Evolutionary conservation across 92 coral and sea anemone species (phyloP).

Genomic region (Pocillopora grandis): DNA sequence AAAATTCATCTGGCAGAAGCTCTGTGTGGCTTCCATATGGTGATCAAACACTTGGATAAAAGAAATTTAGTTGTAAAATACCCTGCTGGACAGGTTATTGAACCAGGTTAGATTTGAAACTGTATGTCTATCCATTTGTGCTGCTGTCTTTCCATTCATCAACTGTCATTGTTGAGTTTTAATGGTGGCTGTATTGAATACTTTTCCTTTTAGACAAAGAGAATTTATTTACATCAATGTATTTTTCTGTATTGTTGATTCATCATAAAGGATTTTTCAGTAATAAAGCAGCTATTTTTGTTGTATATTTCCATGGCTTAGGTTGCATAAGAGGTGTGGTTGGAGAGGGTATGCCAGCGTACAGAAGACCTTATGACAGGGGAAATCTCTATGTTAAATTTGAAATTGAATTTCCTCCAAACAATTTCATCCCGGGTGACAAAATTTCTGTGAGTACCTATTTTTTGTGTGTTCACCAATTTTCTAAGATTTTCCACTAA

Average conservation of each 20-base stretch:
- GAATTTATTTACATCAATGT: too few species aligned
- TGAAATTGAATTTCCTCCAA: constrained; percentile 86
- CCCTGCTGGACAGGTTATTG: constrained; percentile 88
- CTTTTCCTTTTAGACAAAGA: too few species aligned
- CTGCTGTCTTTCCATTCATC: too few species aligned
- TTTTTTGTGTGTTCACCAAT: background rate
- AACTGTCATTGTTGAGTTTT: too few species aligned
- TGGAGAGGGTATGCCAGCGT: constrained; percentile 95
- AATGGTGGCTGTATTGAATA: too few species aligned
- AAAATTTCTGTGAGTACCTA: constrained; percentile 71
- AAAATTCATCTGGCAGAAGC: constrained; percentile 85
- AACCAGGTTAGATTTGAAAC: constrained; percentile 68
- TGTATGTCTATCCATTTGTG: too few species aligned
- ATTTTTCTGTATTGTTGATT: too few species aligned
- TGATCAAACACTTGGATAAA: constrained; percentile 89
- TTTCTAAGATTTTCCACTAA: background rate
- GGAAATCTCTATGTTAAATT: constrained; percentile 88
- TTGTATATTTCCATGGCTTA: constrained; percentile 11
- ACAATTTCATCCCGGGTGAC: constrained; percentile 75
- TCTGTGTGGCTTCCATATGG: constrained; percentile 95
- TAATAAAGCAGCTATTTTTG: background rate
- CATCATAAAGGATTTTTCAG: too few species aligned
- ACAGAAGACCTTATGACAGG: constrained; percentile 76
- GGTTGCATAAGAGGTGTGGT: constrained; percentile 90
- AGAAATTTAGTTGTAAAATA: constrained; percentile 80